A percentile compares a stretch with the other conserved stretches of the same genome.
Evolutionary conservation across 2,797 vertebrate species (phyloP).

Genomic region (Myripristis murdjan): DNA sequence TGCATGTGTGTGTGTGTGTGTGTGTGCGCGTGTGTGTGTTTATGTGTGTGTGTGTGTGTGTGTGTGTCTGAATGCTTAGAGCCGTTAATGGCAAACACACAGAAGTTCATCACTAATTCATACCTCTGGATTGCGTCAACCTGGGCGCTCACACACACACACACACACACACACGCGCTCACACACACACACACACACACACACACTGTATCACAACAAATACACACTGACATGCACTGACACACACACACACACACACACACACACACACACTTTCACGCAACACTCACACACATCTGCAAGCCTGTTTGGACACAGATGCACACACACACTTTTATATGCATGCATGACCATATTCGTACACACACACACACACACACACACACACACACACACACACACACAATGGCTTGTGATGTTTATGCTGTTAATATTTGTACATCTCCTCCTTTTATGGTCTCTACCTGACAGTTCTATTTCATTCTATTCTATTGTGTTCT

Average conservation of each 20-base stretch:
- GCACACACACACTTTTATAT: slow-evolving; percentile 19
- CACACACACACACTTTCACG: no score
- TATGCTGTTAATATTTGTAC: slow-evolving; percentile 43
- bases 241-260: no score
- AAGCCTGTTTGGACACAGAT: background rate
- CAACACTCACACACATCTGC: no score
- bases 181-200: slow-evolving; percentile 10
- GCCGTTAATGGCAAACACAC: slow-evolving; percentile 62
- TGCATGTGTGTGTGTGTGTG: no score
- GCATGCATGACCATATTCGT: slow-evolving; percentile 15
- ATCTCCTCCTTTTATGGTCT: background rate
- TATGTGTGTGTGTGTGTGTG: background rate
- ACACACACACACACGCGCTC: slow-evolving; percentile 26
- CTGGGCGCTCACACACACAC: slow-evolving; percentile 13
- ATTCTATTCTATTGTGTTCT: no score
- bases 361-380: background rate
- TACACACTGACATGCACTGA: no score
- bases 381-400: slow-evolving; percentile 31
- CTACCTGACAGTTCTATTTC: no score
- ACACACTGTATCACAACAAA: no score
- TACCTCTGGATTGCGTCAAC: slow-evolving; percentile 61
- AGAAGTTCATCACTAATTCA: slow-evolving; percentile 76
- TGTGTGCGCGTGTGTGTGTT: background rate
- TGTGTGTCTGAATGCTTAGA: background rate
- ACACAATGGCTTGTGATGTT: no score